Evolutionary conservation across 2,113 vertebrate species (phyloP).

Genomic region (Macquaria australasica): DNA sequence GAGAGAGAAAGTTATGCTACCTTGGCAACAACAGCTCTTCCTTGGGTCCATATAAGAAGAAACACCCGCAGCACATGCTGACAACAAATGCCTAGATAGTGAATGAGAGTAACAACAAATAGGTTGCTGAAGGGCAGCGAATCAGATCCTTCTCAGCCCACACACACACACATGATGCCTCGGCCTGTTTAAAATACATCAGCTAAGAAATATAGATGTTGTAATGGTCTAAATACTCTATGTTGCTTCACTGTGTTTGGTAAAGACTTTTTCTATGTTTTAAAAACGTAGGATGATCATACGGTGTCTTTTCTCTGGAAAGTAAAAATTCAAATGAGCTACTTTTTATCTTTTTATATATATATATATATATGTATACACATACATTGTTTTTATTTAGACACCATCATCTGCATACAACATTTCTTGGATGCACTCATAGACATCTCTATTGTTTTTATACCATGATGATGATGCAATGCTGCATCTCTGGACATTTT

Average conservation of each 20-base stretch:
- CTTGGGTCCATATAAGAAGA: background rate
- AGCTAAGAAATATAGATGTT: background rate
- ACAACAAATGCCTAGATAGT: background rate
- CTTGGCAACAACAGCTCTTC: constrained; percentile 8
- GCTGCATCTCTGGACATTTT: no score
- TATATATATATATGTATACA: no score
- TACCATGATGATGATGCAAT: no score
- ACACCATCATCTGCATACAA: background rate
- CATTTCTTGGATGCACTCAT: background rate
- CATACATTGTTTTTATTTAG: no score
- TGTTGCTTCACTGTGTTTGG: background rate
- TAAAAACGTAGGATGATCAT: background rate
- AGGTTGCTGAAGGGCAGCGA: constrained; percentile 26
- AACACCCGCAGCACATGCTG: background rate
- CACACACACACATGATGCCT: background rate
- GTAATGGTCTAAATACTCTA: background rate
- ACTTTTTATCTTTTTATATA: no score
- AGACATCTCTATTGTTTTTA: no score
- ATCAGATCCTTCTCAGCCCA: constrained; percentile 21
- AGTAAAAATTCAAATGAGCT: background rate
- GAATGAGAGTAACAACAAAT: constrained; percentile 14
- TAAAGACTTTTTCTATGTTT: background rate
- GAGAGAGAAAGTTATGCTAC: background rate
- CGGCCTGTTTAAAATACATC: background rate
- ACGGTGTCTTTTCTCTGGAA: background rate